A percentile compares a stretch with the other conserved stretches of the same genome.
phyloP scores from a whole-genome alignment of 2,113 vertebrate species.

The Hippoglossus stenolepis region DNA sequence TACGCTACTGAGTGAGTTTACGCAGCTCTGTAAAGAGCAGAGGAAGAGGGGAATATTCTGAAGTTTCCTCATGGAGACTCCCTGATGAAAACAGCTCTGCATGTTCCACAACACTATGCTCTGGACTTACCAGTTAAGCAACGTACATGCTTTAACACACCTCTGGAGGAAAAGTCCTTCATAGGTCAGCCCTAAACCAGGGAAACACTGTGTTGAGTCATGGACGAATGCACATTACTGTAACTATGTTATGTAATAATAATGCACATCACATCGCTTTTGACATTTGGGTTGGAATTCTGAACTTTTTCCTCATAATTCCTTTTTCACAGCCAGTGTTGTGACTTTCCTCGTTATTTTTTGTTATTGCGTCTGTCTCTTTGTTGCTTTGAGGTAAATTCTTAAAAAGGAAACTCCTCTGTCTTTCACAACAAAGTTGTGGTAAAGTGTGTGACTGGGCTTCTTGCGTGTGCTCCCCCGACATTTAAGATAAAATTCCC shows the following conservation, averaged over 20 bases:
- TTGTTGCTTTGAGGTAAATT: background rate
- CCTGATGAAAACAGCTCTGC: slow-evolving; percentile 44
- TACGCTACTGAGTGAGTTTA: background rate
- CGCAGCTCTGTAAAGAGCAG: background rate
- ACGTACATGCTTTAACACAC: slow-evolving; percentile 1
- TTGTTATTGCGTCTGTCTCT: background rate
- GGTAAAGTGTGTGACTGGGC: slow-evolving; percentile 35
- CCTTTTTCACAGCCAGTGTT: background rate
- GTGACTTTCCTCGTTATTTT: background rate
- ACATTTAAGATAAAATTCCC: slow-evolving; percentile 62
- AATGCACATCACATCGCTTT: background rate
- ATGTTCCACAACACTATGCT: slow-evolving; percentile 12
- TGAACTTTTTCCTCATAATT: background rate
- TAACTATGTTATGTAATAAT: background rate
- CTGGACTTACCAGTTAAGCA: slow-evolving; percentile 50
- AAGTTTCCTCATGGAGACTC: slow-evolving; percentile 60
- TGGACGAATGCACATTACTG: background rate
- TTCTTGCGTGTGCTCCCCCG: slow-evolving; percentile 46
- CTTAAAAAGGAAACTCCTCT: slow-evolving; percentile 50
- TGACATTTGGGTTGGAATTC: slow-evolving; percentile 16
- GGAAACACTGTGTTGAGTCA: slow-evolving; percentile 16
- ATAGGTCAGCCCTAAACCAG: slow-evolving; percentile 4
- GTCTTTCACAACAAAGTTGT: slow-evolving; percentile 11
- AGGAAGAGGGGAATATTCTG: slow-evolving; percentile 20
- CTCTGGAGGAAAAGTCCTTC: slow-evolving; percentile 15